Evolutionary conservation across 2,888 invertebrate genomes (phyloP).

Genomic region (Loripinus fragilis): DNA sequence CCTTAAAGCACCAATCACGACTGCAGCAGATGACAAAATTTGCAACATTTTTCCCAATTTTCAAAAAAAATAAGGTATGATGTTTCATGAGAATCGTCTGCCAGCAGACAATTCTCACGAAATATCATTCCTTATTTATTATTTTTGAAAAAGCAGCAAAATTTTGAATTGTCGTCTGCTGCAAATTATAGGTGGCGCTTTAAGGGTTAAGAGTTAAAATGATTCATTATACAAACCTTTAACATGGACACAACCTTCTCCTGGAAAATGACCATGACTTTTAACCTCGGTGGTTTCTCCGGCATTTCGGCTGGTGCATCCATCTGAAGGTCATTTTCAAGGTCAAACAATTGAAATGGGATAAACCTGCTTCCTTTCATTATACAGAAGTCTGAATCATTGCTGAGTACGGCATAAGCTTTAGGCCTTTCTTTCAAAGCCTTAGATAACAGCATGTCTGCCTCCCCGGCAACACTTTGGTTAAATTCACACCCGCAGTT

Average conservation of each 20-base stretch:
- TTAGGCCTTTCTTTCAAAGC: constrained; percentile 70
- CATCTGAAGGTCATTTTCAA: constrained; percentile 74
- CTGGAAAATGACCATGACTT: constrained; percentile 71
- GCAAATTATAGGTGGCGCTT: too few relatives aligned
- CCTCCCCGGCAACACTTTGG: constrained; percentile 75
- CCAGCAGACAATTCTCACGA: too few relatives aligned
- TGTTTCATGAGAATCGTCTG: too few relatives aligned
- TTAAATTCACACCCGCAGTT: constrained; percentile 76
- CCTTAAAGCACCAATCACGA: too few relatives aligned
- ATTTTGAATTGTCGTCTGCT: too few relatives aligned
- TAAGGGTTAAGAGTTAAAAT: too few relatives aligned
- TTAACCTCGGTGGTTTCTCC: constrained; percentile 69
- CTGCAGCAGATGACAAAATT: too few relatives aligned
- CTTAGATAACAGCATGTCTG: constrained; percentile 76
- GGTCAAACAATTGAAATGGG: constrained; percentile 77
- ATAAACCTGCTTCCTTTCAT: constrained; percentile 76
- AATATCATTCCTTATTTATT: too few relatives aligned
- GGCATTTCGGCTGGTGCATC: constrained; percentile 66
- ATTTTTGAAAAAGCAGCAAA: too few relatives aligned
- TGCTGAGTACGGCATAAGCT: constrained; percentile 78
- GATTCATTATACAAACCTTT: constrained; percentile 64
- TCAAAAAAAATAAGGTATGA: too few relatives aligned
- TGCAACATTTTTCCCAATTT: too few relatives aligned
- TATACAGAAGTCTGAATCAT: constrained; percentile 81
- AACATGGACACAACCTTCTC: constrained; percentile 68